phyloP scores from a whole-genome alignment of 2,888 invertebrate species.

The Odontocolon sp. region DNA sequence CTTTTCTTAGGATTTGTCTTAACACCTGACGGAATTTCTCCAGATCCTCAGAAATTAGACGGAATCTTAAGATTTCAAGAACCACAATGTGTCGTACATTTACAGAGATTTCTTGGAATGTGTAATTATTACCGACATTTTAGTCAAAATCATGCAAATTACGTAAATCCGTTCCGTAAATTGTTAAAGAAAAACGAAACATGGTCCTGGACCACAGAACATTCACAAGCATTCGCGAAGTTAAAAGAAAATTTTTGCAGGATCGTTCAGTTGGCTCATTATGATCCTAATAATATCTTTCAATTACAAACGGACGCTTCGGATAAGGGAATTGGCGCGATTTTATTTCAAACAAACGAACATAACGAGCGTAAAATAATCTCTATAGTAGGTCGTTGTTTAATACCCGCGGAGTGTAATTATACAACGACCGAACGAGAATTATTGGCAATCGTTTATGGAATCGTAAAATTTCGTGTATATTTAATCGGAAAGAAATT shows the following conservation, averaged over 20 bases:
- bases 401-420: slow-evolving; percentile 25
- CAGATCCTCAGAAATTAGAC: slow-evolving; percentile 52
- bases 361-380: slow-evolving; percentile 42
- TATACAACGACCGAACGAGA: slow-evolving; percentile 31
- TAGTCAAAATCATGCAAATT: slow-evolving; percentile 23
- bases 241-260: slow-evolving; percentile 53
- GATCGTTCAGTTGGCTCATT: slow-evolving; percentile 42
- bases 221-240: slow-evolving; percentile 27
- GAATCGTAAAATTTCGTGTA: slow-evolving; percentile 11
- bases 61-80: slow-evolving; percentile 63
- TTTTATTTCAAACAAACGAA: slow-evolving; percentile 45
- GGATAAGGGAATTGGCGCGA: slow-evolving; percentile 55
- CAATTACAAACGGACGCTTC: slow-evolving; percentile 55
- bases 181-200: slow-evolving; percentile 27
- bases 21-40: slow-evolving; percentile 25
- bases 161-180: slow-evolving; percentile 38
- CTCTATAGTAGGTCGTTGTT: slow-evolving; percentile 61
- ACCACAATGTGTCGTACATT: slow-evolving; percentile 63
- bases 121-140: slow-evolving; percentile 51
- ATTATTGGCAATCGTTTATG: slow-evolving; percentile 59
- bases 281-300: slow-evolving; percentile 20
- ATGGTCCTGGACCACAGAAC: slow-evolving; percentile 48
- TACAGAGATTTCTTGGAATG: slow-evolving; percentile 59
- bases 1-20: slow-evolving; percentile 54
- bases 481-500: slow-evolving; percentile 63